Percentiles rank a stretch among this genome's conserved stretches.
phyloP scores from a whole-genome alignment of 2,888 invertebrate genomes.

The Empis livida region DNA sequence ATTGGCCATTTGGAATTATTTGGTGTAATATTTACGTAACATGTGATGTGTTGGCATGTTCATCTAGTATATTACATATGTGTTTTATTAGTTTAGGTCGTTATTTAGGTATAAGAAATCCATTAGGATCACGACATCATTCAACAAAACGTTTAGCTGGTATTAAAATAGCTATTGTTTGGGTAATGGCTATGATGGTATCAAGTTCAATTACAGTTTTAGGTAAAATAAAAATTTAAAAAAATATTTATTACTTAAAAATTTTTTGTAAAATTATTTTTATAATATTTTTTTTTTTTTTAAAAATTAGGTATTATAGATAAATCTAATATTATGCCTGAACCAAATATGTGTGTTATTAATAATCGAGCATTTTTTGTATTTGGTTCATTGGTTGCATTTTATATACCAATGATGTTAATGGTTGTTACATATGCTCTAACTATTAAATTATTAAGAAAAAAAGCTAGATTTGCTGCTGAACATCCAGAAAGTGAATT shows the following conservation, averaged over 20 bases:
- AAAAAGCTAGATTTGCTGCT: slow-evolving; percentile 61
- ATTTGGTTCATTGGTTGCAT: slow-evolving; percentile 84
- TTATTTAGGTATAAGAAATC: slow-evolving; percentile 79
- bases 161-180: slow-evolving; percentile 82
- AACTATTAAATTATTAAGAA: slow-evolving; percentile 73
- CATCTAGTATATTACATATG: slow-evolving; percentile 91
- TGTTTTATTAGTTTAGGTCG: slow-evolving; percentile 79
- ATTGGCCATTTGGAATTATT: slow-evolving; percentile 81
- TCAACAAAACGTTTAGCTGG: slow-evolving; percentile 71
- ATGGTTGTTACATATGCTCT: slow-evolving; percentile 88
- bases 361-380: slow-evolving; percentile 79
- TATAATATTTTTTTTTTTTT: background rate
- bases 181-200: slow-evolving; percentile 81
- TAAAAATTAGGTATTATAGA: slow-evolving; percentile 65
- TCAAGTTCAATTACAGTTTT: slow-evolving; percentile 74
- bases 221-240: no score
- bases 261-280: background rate
- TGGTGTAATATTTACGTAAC: slow-evolving; percentile 94
- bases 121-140: slow-evolving; percentile 71
- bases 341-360: slow-evolving; percentile 61
- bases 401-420: slow-evolving; percentile 89
- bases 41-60: slow-evolving; percentile 91
- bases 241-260: no score
- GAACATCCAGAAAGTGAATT: slow-evolving; percentile 49
- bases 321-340: slow-evolving; percentile 67